A percentile compares a stretch with the other conserved stretches of the same genome.
Evolutionary conservation across 2,888 invertebrate species (phyloP).

Genomic region (Ichneumoninae sp.): DNA sequence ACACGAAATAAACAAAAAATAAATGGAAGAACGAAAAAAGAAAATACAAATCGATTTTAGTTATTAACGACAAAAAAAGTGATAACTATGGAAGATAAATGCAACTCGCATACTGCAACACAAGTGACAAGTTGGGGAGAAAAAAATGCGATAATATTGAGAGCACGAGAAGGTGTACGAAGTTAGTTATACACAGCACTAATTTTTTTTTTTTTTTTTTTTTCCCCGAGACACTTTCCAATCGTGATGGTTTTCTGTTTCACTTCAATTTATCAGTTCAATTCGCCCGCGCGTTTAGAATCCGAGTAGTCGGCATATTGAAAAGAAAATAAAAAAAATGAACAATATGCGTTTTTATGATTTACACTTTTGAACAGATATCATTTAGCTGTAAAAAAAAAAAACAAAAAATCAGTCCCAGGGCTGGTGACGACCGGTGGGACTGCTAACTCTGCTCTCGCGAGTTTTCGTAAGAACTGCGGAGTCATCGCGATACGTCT

Average conservation of each 20-base stretch:
- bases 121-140: slow-evolving; percentile 51
- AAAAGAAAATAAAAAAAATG: neutral
- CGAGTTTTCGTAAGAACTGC: slow-evolving; percentile 60
- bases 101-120: slow-evolving; percentile 50
- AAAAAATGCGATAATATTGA: slow-evolving; percentile 53
- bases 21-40: neutral
- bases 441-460: slow-evolving; percentile 57
- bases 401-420: slow-evolving; percentile 55
- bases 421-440: slow-evolving; percentile 63
- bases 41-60: slow-evolving; percentile 59
- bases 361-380: slow-evolving; percentile 65
- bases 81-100: slow-evolving; percentile 20
- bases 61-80: slow-evolving; percentile 61
- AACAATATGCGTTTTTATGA: slow-evolving; percentile 62
- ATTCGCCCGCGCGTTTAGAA: slow-evolving; percentile 72
- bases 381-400: slow-evolving; percentile 59
- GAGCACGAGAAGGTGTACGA: slow-evolving; percentile 57
- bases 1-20: slow-evolving; percentile 51
- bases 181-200: slow-evolving; percentile 63
- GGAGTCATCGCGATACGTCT: slow-evolving; percentile 63
- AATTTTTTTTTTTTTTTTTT: slow-evolving; percentile 37
- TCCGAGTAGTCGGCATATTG: slow-evolving; percentile 72
- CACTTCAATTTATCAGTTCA: slow-evolving; percentile 74
- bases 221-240: slow-evolving; percentile 47
- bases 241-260: slow-evolving; percentile 50